These are phyloP conservation scores for Crotophaga sulcirostris DNA, from an alignment of 2,113 vertebrate genomes.

Conservation along the genomic window DNA sequence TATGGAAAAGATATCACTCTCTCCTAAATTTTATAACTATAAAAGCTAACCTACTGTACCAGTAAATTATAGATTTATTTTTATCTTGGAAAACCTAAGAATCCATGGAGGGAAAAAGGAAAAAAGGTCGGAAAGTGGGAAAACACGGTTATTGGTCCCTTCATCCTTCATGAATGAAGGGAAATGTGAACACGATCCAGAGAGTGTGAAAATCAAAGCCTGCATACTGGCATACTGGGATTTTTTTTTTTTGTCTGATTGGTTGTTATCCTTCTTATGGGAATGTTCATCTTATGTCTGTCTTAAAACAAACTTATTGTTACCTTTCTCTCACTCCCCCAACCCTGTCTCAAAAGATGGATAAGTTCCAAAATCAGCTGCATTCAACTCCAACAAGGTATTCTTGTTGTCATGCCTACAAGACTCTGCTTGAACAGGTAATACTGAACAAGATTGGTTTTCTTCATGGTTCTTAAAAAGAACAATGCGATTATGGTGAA, in stretches of 20 bases:
- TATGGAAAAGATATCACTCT: constrained; percentile 27
- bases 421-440: not conserved
- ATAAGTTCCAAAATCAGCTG: not conserved
- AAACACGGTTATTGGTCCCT: not conserved
- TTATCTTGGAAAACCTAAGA: too few relatives aligned
- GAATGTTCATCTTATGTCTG: not conserved
- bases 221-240: not conserved
- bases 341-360: not conserved
- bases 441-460: constrained; percentile 2
- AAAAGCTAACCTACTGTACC: constrained; percentile 40
- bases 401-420: constrained; percentile 49
- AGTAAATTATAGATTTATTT: too few relatives aligned
- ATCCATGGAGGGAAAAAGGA: not conserved
- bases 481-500: not conserved
- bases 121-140: not conserved
- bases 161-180: not conserved
- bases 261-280: not conserved
- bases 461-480: not conserved
- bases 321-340: not conserved
- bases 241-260: too few relatives aligned
- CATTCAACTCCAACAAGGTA: not conserved
- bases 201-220: not conserved
- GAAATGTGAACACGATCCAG: not conserved
- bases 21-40: constrained; percentile 37
- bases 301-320: not conserved